Evolutionary conservation across 2,888 invertebrate species (phyloP), one percentile per base, ranked within the genome.

Genomic region (Asteroscopus sphinx): DNA sequence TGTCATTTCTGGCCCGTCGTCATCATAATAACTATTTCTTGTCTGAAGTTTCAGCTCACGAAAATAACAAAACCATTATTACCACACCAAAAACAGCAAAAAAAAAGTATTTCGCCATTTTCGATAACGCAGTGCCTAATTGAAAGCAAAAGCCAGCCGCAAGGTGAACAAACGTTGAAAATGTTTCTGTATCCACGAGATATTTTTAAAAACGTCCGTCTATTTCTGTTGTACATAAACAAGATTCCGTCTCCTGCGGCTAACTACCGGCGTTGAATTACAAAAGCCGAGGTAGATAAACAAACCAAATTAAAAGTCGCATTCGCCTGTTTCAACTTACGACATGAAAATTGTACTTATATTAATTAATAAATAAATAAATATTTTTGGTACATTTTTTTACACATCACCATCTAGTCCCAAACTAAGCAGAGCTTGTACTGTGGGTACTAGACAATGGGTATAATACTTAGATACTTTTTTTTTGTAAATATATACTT

Each of bases 181-280:
- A 47, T 12, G 30, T 39, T 65, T 16, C 16, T 32, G 40, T 36
- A 47, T 36, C 35, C 25, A 44, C 26, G 25, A n/a, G 35, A 17
- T 65, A 67, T 71, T 57, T 55, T 53, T 45, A 57, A 57, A 52
- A 48, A 37, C 46, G 17, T 62, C 44, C 44, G 11, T 61, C 67
- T 71, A 70, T 77, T 77, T 73, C 35, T 46, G 60, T 57, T 55
- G 17, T 30, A 66, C 55, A 55, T 70, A 74, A 71, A 77, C 76
- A 73, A 56, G 45, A 59, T 13, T 16, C 37, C 46, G 57, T 70
- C 51, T 61, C 58, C 60, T 72, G 68, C 56, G 61, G 66, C 56
- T 62, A 70, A 74, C 70, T 74, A 64, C 66, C 47, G 54, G 65
- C 59, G 49, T 68, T 69, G 51, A 61, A 68, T 75, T 75, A 70